A percentile compares a stretch with the other conserved stretches of the same genome.
These are phyloP conservation scores for Nycticryphes semicollaris DNA, from an alignment of 2,113 vertebrate species.

Conservation along the genomic window DNA sequence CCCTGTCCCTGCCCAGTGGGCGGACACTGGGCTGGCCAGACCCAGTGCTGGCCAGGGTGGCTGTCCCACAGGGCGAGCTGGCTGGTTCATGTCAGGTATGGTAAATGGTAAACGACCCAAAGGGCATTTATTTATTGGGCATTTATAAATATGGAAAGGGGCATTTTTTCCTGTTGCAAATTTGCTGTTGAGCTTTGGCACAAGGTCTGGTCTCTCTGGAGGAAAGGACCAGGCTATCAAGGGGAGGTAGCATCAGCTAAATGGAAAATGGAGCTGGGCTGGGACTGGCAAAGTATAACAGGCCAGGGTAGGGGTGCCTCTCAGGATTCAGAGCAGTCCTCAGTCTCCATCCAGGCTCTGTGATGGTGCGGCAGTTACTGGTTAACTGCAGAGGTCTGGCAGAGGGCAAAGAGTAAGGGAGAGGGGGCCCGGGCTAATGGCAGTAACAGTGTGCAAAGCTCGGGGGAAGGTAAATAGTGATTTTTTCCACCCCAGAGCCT, in stretches of 20 bases:
- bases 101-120: background rate
- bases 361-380: background rate
- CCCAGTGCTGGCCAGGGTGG: too few species aligned
- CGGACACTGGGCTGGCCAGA: background rate
- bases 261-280: background rate
- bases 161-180: background rate
- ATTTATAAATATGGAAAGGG: background rate
- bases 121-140: background rate
- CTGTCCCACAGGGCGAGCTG: background rate
- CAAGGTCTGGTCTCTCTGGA: background rate
- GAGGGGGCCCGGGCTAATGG: background rate
- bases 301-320: background rate
- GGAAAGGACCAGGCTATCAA: background rate
- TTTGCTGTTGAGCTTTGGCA: background rate
- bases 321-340: background rate
- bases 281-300: background rate
- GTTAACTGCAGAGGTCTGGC: slow-evolving; percentile 22
- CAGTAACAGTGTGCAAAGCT: background rate
- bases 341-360: rapidly evolving
- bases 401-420: background rate
- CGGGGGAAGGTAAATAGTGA: background rate
- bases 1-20: too few species aligned
- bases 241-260: background rate
- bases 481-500: background rate
- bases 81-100: background rate